A percentile compares a stretch with the other conserved stretches of the same genome.
phyloP scores from a whole-genome alignment of 2,797 vertebrate species.

The Columba guinea region DNA sequence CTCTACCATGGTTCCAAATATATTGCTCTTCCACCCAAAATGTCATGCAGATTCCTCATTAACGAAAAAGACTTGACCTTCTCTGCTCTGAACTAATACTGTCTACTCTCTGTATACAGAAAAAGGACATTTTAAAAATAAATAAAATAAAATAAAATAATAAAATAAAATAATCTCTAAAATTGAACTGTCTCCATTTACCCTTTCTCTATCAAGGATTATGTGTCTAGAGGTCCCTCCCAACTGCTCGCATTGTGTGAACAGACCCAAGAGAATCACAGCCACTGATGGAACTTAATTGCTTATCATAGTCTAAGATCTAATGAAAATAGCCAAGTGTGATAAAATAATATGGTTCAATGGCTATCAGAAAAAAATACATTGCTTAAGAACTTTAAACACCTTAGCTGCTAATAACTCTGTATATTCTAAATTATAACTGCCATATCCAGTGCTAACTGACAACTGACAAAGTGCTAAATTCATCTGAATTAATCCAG shows the following conservation, averaged over 20 bases:
- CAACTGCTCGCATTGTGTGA: neutral
- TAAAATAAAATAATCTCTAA: neutral
- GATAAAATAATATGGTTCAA: slow-evolving; percentile 32
- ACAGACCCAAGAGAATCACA: neutral
- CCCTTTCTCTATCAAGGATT: neutral
- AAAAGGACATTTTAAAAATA: neutral
- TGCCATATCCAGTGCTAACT: slow-evolving; percentile 13
- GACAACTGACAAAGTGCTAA: slow-evolving; percentile 42
- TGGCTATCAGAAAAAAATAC: neutral
- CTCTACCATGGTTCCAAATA: neutral
- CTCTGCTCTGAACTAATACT: neutral
- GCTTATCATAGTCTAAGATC: neutral
- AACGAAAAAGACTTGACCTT: neutral
- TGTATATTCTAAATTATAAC: slow-evolving; percentile 18
- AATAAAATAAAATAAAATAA: neutral
- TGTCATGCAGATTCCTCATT: neutral
- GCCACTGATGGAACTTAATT: neutral
- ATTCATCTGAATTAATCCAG: slow-evolving; percentile 45
- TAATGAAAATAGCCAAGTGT: slow-evolving; percentile 24
- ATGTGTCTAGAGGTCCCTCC: neutral
- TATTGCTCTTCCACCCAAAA: neutral
- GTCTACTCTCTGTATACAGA: neutral
- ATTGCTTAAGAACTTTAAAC: slow-evolving; percentile 23
- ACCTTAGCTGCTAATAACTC: neutral
- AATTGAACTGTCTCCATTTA: neutral